Base-by-base conservation (phyloP, 2,113 vertebrate species). In the Carassius gibelio region DNA sequence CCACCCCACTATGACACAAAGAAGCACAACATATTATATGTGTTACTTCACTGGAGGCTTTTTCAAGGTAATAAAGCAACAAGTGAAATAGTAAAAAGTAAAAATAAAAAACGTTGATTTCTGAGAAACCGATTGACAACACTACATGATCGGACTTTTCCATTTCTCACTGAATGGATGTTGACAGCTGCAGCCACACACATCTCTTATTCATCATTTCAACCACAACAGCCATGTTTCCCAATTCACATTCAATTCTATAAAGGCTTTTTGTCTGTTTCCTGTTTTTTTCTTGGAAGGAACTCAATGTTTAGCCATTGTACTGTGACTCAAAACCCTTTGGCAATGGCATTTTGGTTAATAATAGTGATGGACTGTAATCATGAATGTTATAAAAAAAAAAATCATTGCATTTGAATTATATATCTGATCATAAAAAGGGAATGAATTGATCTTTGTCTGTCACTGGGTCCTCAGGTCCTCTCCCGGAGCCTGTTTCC, bases 401-500 rank as follows among this genome's bases (percentile, higher is more conserved):
- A 30, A 30, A 30, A 30, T 30, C 15, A 2, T 68, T 68, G 13
- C 26, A 68, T 68, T 68, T 68, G 14, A 68, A 68, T 7, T 5
- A 23, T 23, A 2, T 62, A 64, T 64, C 61, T 26, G 10, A 64
- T 64, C 23, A 64, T 26, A 13, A 64, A 64, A 11, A 7, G 8
- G 8, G 4, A 42, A 71, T 38, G 19, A 21, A 71, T 71, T 8
- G 9, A 0, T 38, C 8, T 9, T 71, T 42, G 8, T 42, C 68
- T 76, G 74, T 76, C 42, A 10, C 21, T 45, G 19, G 45, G 34
- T 74, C 21, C 36, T 30, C 13, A 88, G 87, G 85, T 34, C 72
- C 82, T 45, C 85, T 88, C 2, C 87, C 85, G 36, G 85, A 84
- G 23, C 78, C 72, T 15, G 52, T 15, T 64, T 13, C 55, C 77